Evolutionary conservation across 2,113 vertebrate genomes (phyloP), one percentile per base, ranked within the genome.

Genomic region (Alosa alosa): DNA sequence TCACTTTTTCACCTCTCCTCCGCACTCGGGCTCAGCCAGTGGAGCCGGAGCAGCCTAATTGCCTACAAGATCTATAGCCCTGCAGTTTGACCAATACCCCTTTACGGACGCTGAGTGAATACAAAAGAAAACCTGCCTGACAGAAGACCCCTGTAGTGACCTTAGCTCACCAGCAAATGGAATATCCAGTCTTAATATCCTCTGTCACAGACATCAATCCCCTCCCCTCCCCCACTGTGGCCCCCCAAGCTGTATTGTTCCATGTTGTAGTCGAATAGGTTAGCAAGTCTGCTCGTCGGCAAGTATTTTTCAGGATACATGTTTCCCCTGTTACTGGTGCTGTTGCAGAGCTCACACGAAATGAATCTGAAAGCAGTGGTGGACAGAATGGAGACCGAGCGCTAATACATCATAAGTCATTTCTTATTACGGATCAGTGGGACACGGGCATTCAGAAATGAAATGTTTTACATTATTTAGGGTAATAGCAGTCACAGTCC

Each of bases 381-480:
- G 55, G 55, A 17, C 1, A 18, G 17, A 2, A 17, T 3, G 18
- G 55, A 57, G 55, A 57, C 55, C 18, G 2, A 22, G 17, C 11
- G 3, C 11, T 57, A 57, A 22, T 57, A 57, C 18, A 57, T 57
- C 18, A 57, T 57, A 57, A 75, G 39, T 13, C 0, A 39, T 78
- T 39, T 39, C 72, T 78, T 39, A 78, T 78, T 78, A 78, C 13
- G 15, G 13, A 39, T 41, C 25, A 36, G 31, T 78, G 25, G 11
- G 72, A 78, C 36, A 78, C 25, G 39, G 72, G 72, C 13, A 78
- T 17, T 36, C 10, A 39, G 72, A 78, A 78, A 36, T 78, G 72
- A 78, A 39, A 78, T 17, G 31, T 78, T 36, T 78, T 39, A 78
- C 72, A 78, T 78, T 78, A 78, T 78, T 78, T 41, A 39, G 39